phyloP scores from a whole-genome alignment of 35 echinoderm and acorn worm species.

The Heliocidaris erythrogramma region DNA sequence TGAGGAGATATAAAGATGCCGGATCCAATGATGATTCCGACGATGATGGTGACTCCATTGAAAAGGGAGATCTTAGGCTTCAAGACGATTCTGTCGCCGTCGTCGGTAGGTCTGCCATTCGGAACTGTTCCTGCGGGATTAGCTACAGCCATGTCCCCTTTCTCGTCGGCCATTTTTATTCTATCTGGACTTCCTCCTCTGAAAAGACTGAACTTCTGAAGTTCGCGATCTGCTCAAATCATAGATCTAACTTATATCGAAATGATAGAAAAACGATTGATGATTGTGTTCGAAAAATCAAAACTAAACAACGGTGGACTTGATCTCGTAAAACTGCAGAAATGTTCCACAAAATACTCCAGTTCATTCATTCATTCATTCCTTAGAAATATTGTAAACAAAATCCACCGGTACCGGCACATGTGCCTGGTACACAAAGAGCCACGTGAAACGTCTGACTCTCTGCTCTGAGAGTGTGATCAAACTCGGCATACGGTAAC shows the following conservation, averaged over 20 bases:
- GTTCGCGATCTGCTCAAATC: not conserved
- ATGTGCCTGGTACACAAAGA: not conserved
- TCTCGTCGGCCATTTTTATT: constrained; percentile 11
- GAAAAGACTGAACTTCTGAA: too few relatives aligned
- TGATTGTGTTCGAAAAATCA: not conserved
- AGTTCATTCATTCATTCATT: not conserved
- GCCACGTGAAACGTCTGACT: not conserved
- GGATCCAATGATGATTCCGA: constrained; percentile 95
- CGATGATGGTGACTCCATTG: constrained; percentile 95
- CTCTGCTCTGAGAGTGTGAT: too few relatives aligned
- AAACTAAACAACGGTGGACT: not conserved
- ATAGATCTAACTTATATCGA: not conserved
- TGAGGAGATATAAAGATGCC: constrained; percentile 95
- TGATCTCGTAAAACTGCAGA: not conserved
- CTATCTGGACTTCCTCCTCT: not conserved
- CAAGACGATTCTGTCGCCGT: constrained; percentile 64
- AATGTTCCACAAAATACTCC: not conserved
- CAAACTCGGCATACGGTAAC: not conserved
- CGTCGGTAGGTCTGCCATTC: constrained; percentile 8
- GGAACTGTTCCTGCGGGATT: not conserved
- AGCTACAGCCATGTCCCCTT: not conserved
- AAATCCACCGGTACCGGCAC: not conserved
- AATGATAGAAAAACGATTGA: not conserved
- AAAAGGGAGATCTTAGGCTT: constrained; percentile 88
- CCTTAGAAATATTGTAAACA: not conserved